phyloP scores from a whole-genome alignment of 2,888 invertebrate genomes.

The Aphodius sticticus region DNA sequence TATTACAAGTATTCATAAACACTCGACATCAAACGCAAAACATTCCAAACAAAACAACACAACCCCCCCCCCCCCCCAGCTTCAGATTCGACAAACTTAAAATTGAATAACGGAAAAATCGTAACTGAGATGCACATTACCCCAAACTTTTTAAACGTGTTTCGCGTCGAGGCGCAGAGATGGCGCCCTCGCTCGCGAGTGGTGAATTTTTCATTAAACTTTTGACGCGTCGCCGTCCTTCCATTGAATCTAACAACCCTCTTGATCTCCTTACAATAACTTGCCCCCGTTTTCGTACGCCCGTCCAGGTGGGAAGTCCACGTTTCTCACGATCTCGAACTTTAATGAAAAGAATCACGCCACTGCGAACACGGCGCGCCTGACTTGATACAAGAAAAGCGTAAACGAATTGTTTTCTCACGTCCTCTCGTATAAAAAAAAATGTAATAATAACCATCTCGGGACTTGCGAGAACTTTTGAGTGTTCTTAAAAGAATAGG shows the following conservation, averaged over 20 bases:
- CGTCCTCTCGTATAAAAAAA: not conserved
- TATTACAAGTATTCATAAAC: too few relatives aligned
- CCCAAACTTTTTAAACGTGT: conserved; percentile 6
- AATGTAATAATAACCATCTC: not conserved
- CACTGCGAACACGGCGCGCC: not conserved
- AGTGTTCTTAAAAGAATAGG: not conserved
- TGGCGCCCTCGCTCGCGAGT: conserved; percentile 14
- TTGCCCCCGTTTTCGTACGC: conserved; percentile 19
- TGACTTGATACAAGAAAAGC: too few relatives aligned
- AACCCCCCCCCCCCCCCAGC: too few relatives aligned
- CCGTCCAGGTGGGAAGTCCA: conserved; percentile 11
- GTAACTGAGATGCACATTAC: not conserved
- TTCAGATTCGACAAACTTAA: not conserved
- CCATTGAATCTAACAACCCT: conserved; percentile 19
- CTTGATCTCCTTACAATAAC: conserved; percentile 25
- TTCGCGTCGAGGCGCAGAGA: conserved; percentile 5
- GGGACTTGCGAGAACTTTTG: not conserved
- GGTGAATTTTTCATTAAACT: conserved; percentile 23
- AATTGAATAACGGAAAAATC: conserved; percentile 17
- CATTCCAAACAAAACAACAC: too few relatives aligned
- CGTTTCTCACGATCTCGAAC: conserved; percentile 20
- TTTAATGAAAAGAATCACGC: conserved; percentile 19
- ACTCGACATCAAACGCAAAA: too few relatives aligned
- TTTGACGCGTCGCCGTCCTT: conserved; percentile 8
- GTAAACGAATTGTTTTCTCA: not conserved